These are phyloP conservation scores for Clarias batrachus DNA, from an alignment of 2,113 vertebrate genomes.

Conservation along the genomic window DNA sequence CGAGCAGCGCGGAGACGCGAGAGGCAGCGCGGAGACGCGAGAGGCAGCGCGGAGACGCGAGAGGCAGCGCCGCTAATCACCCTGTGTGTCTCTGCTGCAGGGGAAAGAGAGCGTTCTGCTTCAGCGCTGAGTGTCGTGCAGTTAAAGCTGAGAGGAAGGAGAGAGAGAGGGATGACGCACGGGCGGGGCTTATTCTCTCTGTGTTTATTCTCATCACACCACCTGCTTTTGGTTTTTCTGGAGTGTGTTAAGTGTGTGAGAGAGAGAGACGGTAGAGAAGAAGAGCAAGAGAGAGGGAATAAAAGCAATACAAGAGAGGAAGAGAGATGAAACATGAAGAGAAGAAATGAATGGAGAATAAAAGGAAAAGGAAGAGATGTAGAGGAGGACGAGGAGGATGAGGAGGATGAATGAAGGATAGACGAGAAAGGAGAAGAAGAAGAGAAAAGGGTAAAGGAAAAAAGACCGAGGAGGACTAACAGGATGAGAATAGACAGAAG, in stretches of 20 bases:
- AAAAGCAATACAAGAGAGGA: neutral
- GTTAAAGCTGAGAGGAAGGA: constrained; percentile 43
- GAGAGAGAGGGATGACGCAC: neutral
- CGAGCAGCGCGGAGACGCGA: neutral
- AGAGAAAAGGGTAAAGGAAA: neutral
- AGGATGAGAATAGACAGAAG: neutral
- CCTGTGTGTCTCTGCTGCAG: constrained; percentile 46
- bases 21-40: neutral
- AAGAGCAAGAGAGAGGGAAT: neutral
- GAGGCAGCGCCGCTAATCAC: constrained; percentile 53
- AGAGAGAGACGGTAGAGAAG: neutral
- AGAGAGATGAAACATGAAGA: neutral
- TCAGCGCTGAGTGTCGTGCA: constrained; percentile 47
- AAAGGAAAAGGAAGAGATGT: neutral
- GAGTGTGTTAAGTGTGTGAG: neutral
- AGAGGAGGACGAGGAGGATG: neutral
- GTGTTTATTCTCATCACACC: neutral
- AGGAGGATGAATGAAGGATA: no score
- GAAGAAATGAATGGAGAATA: neutral
- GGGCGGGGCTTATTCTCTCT: no score
- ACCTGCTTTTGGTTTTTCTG: neutral
- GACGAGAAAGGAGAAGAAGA: no score
- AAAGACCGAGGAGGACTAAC: neutral
- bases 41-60: constrained; percentile 50
- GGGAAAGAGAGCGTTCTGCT: constrained; percentile 50